These are phyloP conservation scores for Amphibalanus amphitrite DNA, from an alignment of 1,140 invertebrate genomes.

Conservation along the genomic window DNA sequence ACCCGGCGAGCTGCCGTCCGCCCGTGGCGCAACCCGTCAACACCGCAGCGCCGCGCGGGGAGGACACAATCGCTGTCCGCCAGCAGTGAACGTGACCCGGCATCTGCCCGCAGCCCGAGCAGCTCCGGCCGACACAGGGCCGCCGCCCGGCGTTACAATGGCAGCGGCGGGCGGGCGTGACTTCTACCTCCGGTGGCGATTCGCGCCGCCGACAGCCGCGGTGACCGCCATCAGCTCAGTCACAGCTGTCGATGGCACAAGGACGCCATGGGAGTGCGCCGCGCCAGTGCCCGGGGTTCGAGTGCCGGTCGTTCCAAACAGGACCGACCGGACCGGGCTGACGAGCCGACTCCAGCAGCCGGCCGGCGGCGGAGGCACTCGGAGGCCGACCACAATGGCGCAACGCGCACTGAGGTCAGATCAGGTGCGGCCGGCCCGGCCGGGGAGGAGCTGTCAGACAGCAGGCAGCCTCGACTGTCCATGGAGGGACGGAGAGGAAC, in stretches of 20 bases:
- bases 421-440: not conserved
- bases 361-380: too few species aligned
- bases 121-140: too few species aligned
- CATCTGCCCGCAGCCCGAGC: not conserved
- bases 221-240: not conserved
- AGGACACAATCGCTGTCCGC: not conserved
- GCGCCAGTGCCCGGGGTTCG: too few species aligned
- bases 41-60: too few species aligned
- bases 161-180: not conserved
- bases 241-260: too few species aligned
- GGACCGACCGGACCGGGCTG: not conserved
- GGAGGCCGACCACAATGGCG: not conserved
- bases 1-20: too few species aligned
- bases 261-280: not conserved
- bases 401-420: not conserved
- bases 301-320: too few species aligned
- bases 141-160: not conserved
- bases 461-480: too few species aligned
- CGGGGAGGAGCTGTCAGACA: too few species aligned
- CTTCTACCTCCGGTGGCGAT: not conserved
- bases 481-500: too few species aligned
- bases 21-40: not conserved
- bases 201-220: not conserved
- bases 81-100: not conserved
- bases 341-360: not conserved